Base-by-base conservation (phyloP, 2,113 vertebrate genomes). In the Candoia aspera region DNA sequence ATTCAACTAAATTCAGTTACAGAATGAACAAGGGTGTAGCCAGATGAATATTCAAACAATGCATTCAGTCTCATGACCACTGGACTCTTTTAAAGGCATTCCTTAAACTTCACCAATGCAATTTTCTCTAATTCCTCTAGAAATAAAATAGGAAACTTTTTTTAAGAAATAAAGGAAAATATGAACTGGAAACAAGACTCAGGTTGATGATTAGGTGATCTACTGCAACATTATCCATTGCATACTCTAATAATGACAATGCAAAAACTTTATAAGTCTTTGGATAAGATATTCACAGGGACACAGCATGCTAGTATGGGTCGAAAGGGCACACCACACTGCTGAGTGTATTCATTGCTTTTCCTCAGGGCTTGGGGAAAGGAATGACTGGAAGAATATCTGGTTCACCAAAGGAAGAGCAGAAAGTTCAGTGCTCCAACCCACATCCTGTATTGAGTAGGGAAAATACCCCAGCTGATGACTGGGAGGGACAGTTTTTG, bases 31-130 rank as follows among this genome's bases (percentile, higher is more conserved):
- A 94, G 96, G 93, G 94, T 96, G 92, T 93, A 93, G 90, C 90
- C 95, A 92, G 95, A 96, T 96, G 96, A 97, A 96, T 97, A 97
- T 96, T 97, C 95, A 97, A 96, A 95, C 94, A 94, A 87, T 85
- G 90, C 11, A 0, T 92, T 96, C 93, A 95, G 90, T 37, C 93
- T 93, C 88, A 92, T 6, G 93, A 96, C 94, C 53, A 91, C 93
- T 92, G 95, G 91, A 95, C 91, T 95, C 92, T 57, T 84, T 84
- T 93, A 93, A 93, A 95, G 91, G 94, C 95, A 96, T 95, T 92
- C 95, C 92, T 83, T 42, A 95, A 92, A 94, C 37, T 83, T 92
- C 94, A 0, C 0, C 94, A 86, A 93, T 94, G 93, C 93, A 88
- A 91, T 96, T 91, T 79, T 90, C 58, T 87, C 86, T 0, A 0